Evolutionary conservation across 53 echinoderm and acorn worm genomes (phyloP).

Genomic region (Paracentrotus lividus): DNA sequence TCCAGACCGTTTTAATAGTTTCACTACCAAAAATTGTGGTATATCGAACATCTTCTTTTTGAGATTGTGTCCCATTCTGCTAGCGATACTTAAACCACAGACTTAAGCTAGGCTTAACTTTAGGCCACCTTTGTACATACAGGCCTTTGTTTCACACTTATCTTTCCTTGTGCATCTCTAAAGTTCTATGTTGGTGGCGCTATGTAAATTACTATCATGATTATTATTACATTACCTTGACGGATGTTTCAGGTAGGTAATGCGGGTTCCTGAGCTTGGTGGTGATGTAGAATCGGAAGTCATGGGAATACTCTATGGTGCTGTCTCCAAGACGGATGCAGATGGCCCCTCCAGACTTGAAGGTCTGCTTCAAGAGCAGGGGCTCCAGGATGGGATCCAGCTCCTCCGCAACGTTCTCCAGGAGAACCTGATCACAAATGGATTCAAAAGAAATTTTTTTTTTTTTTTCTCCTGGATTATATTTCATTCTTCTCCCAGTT

Average conservation of each 20-base stretch:
- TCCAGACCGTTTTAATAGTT: too few relatives aligned
- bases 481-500: too few relatives aligned
- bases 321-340: conserved; percentile 99
- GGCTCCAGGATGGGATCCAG: conserved; percentile 97
- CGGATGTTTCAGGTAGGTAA: conserved; percentile 98
- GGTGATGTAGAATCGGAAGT: conserved; percentile 98
- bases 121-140: too few relatives aligned
- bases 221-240: conserved; percentile 96
- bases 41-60: too few relatives aligned
- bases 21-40: too few relatives aligned
- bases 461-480: background rate
- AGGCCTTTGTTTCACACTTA: too few relatives aligned
- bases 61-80: too few relatives aligned
- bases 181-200: too few relatives aligned
- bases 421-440: conserved; percentile 78
- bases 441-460: background rate
- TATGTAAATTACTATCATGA: too few relatives aligned
- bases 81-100: too few relatives aligned
- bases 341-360: conserved; percentile 96
- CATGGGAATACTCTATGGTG: conserved; percentile 99
- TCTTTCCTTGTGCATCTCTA: too few relatives aligned
- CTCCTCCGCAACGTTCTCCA: conserved; percentile 96
- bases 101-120: too few relatives aligned
- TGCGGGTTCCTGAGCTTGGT: conserved; percentile 99
- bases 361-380: conserved; percentile 98